Evolutionary conservation across 2,113 vertebrate genomes (phyloP).

Genomic region (Apistogramma diplotaenia): DNA sequence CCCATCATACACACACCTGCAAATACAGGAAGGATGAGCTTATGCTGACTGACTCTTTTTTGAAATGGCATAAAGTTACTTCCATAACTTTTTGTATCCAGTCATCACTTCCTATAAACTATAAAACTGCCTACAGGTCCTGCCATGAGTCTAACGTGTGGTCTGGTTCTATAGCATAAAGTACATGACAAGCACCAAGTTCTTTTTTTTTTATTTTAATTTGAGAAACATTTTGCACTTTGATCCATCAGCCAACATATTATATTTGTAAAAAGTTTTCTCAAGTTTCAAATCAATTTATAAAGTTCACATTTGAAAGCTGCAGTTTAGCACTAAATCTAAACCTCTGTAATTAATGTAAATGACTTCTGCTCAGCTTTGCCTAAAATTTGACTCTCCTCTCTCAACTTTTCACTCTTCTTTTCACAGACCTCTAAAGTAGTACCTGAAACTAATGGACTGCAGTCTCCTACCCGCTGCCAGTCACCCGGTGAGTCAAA

Average conservation of each 20-base stretch:
- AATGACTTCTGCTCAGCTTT: neutral
- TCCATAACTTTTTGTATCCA: neutral
- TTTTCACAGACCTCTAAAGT: constrained; percentile 21
- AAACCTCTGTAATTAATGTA: neutral
- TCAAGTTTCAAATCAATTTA: neutral
- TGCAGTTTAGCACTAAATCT: neutral
- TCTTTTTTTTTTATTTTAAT: neutral
- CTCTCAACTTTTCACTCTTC: neutral
- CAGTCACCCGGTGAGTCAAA: constrained; percentile 74
- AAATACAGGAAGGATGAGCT: neutral
- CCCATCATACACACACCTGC: neutral
- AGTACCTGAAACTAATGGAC: constrained; percentile 42
- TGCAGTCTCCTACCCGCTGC: constrained; percentile 44
- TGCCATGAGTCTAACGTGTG: neutral
- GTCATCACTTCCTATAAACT: neutral
- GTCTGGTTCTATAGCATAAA: neutral
- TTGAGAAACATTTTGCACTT: neutral
- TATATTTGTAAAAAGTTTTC: neutral
- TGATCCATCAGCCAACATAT: neutral
- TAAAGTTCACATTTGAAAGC: neutral
- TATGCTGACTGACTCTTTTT: neutral
- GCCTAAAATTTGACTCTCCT: neutral
- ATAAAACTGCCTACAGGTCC: neutral
- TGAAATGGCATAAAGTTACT: neutral
- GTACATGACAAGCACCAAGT: neutral